These are phyloP conservation scores for Onchidella celtica DNA, from an alignment of 2,888 invertebrate species.

Conservation along the genomic window DNA sequence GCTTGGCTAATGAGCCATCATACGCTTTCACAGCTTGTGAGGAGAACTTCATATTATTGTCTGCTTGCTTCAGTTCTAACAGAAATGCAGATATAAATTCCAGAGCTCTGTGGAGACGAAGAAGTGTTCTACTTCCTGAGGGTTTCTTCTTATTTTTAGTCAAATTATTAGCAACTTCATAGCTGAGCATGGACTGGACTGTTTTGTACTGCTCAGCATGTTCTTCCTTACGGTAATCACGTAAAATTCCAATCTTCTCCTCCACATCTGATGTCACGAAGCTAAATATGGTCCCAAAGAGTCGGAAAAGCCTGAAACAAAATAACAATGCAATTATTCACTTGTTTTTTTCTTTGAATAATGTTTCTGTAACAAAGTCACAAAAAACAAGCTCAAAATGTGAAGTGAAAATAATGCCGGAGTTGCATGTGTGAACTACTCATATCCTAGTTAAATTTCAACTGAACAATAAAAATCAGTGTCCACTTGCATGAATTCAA, in stretches of 20 bases:
- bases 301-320: constrained; percentile 89
- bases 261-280: constrained; percentile 95
- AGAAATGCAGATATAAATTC: constrained; percentile 94
- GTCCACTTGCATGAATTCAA: too few relatives aligned
- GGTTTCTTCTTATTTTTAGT: constrained; percentile 79
- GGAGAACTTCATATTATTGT: constrained; percentile 73
- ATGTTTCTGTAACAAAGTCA: too few relatives aligned
- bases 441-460: too few relatives aligned
- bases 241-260: constrained; percentile 91
- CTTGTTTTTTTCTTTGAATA: too few relatives aligned
- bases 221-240: constrained; percentile 82
- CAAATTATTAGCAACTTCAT: constrained; percentile 80
- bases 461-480: too few relatives aligned
- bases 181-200: constrained; percentile 89
- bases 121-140: constrained; percentile 92
- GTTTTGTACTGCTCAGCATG: constrained; percentile 83
- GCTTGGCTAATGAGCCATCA: constrained; percentile 89
- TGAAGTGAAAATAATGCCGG: too few relatives aligned
- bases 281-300: constrained; percentile 93
- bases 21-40: constrained; percentile 89
- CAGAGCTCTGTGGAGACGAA: constrained; percentile 93
- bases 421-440: too few relatives aligned
- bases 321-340: not conserved
- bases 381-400: too few relatives aligned
- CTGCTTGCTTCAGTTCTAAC: constrained; percentile 83